phyloP scores from a whole-genome alignment of 2,797 vertebrate species.

The Artibeus lituratus region DNA sequence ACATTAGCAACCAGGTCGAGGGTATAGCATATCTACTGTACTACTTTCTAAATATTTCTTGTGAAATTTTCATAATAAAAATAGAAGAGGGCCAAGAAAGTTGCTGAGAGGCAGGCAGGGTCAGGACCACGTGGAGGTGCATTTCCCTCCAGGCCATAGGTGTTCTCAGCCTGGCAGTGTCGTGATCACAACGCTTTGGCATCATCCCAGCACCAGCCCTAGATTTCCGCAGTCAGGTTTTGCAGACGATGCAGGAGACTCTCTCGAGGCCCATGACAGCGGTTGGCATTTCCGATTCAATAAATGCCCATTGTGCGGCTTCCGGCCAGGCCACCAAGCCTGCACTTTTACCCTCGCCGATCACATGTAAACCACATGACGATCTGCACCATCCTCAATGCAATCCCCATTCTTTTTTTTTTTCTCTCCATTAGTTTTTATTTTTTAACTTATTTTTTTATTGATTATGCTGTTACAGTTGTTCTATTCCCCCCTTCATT shows the following conservation, averaged over 20 bases:
- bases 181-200: not conserved
- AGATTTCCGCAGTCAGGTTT: not conserved
- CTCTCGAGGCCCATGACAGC: not conserved
- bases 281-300: not conserved
- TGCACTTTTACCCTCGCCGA: not conserved
- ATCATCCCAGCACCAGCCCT: not conserved
- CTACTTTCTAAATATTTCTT: not conserved
- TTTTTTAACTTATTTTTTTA: no score
- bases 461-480: no score
- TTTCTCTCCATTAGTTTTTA: no score
- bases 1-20: not conserved
- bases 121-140: not conserved
- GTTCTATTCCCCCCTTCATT: no score
- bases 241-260: accelerated
- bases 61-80: not conserved
- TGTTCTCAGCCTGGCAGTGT: no score
- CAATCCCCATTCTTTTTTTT: not conserved
- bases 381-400: not conserved
- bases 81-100: not conserved
- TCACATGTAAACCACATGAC: not conserved
- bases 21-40: accelerated
- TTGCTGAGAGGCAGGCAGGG: not conserved
- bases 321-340: accelerated
- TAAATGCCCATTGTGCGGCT: not conserved
- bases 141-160: not conserved